Conservation (phyloP, 1,140 invertebrate species). For the Diachasma alloeum region DNA sequence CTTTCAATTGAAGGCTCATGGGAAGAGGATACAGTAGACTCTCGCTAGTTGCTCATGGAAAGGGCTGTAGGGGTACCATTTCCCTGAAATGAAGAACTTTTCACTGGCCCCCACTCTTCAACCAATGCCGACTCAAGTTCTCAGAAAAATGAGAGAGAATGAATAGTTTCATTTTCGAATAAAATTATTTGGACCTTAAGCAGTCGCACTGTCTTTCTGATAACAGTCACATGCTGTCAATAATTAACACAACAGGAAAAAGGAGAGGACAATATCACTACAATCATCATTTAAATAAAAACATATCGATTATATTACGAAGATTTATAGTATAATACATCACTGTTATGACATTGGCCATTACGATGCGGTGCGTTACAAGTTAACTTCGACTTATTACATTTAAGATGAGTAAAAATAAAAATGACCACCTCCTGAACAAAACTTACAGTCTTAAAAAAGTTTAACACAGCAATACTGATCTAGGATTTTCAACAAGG, state of each 20-base stretch:
- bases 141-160: too few species aligned
- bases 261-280: background rate
- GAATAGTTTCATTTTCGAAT: too few species aligned
- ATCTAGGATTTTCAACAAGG: constrained; percentile 22
- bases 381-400: background rate
- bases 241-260: background rate
- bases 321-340: background rate
- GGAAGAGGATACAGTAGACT: too few species aligned
- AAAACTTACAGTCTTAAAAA: background rate
- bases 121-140: too few species aligned
- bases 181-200: too few species aligned
- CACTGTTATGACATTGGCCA: constrained; percentile 1
- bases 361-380: background rate
- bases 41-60: too few species aligned
- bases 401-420: background rate
- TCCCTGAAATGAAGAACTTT: too few species aligned
- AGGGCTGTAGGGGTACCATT: too few species aligned
- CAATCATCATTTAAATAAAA: background rate
- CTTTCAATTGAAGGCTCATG: too few species aligned
- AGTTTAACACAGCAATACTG: constrained; percentile 17
- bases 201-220: too few species aligned
- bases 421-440: background rate
- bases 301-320: constrained; percentile 2
- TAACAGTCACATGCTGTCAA: too few species aligned
- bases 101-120: too few species aligned